Conservation (phyloP, 2,888 invertebrate genomes). For the Plebejus argus region DNA sequence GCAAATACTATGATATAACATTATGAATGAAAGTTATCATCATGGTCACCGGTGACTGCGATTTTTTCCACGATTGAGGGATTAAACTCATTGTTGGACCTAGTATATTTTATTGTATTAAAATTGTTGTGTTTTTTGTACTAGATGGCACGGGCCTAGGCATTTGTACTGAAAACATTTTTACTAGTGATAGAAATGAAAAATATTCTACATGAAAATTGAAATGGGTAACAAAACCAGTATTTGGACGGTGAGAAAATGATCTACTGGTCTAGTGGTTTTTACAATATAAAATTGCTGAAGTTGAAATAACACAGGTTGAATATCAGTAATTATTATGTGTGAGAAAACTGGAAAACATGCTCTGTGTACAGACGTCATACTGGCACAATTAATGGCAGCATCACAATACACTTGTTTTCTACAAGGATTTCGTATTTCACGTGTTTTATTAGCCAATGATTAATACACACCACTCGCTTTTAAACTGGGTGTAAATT, state of each 20-base stretch:
- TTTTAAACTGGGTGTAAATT: slow-evolving; percentile 51
- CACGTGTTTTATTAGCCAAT: slow-evolving; percentile 25
- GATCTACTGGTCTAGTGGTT: no score
- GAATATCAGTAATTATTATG: neutral
- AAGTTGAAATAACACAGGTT: neutral
- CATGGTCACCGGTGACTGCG: neutral
- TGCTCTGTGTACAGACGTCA: neutral
- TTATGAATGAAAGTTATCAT: neutral
- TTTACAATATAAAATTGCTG: neutral
- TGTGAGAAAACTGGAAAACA: slow-evolving; percentile 14
- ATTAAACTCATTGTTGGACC: neutral
- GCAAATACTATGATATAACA: neutral
- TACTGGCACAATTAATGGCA: neutral
- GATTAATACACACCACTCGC: slow-evolving; percentile 54
- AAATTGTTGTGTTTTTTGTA: no score
- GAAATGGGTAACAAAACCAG: no score
- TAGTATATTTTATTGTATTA: no score
- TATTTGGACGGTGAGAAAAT: no score
- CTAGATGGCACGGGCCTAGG: no score
- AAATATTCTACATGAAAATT: no score
- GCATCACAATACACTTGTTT: slow-evolving; percentile 22
- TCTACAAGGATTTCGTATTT: slow-evolving; percentile 4
- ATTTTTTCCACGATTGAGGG: no score
- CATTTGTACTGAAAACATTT: no score
- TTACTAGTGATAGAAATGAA: no score